phyloP scores from a whole-genome alignment of 2,797 vertebrate species.

The Crocodylus rhombifer region DNA sequence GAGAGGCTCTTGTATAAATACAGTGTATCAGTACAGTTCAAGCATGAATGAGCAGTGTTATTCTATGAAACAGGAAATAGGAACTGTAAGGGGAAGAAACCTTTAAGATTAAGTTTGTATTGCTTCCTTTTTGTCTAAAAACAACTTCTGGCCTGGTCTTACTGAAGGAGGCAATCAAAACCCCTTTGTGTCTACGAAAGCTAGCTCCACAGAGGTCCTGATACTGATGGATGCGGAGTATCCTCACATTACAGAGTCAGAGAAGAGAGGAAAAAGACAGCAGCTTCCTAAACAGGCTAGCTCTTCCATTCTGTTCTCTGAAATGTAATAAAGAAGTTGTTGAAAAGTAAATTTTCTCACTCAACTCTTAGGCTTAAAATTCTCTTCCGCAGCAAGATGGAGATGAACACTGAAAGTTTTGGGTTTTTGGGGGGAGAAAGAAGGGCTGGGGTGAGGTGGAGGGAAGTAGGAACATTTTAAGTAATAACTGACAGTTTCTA shows the following conservation, averaged over 20 bases:
- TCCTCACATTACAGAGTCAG: constrained; percentile 37
- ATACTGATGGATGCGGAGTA: neutral
- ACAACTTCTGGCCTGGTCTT: neutral
- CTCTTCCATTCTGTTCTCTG: neutral
- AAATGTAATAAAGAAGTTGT: constrained; percentile 61
- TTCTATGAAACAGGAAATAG: neutral
- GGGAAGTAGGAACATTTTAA: too few species aligned
- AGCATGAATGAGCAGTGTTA: neutral
- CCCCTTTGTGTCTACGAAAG: neutral
- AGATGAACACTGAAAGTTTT: neutral
- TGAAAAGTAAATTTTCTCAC: constrained; percentile 57
- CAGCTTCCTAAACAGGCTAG: constrained; percentile 30
- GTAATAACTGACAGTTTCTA: neutral
- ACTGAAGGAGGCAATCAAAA: constrained; percentile 8
- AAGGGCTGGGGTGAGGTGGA: too few species aligned
- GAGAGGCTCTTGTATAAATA: neutral
- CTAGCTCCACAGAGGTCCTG: neutral
- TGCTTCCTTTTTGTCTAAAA: neutral
- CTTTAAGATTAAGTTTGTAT: fast-evolving
- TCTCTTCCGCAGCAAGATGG: neutral
- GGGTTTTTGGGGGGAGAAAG: too few species aligned
- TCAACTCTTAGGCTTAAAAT: constrained; percentile 7
- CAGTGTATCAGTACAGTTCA: neutral
- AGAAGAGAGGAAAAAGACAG: constrained; percentile 31
- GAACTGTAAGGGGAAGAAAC: neutral